Conservation (phyloP, 2,797 vertebrate genomes). For the Manis javanica region DNA sequence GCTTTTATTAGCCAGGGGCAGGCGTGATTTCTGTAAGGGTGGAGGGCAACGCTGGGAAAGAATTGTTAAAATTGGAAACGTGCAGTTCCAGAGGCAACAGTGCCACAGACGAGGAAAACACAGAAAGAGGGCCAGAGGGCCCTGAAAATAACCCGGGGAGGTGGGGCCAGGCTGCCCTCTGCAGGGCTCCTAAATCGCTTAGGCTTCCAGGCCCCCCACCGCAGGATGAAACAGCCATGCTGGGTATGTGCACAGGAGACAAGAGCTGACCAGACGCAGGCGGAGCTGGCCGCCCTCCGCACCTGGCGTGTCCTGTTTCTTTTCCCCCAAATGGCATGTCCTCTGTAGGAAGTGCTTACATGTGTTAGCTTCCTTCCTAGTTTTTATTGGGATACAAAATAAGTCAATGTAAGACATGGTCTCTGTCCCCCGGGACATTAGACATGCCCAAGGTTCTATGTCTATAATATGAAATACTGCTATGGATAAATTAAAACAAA, state of each 20-base stretch:
- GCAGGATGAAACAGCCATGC: neutral
- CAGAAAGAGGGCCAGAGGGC: neutral
- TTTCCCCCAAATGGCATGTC: neutral
- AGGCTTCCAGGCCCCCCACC: neutral
- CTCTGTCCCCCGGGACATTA: neutral
- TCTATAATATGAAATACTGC: neutral
- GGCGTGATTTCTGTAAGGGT: neutral
- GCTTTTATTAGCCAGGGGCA: neutral
- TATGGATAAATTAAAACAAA: conserved; percentile 22
- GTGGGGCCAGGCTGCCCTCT: neutral
- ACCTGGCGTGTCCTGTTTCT: neutral
- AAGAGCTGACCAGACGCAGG: neutral
- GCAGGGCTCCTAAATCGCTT: neutral
- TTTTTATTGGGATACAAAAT: neutral
- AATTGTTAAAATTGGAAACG: conserved; percentile 13
- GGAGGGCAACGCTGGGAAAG: neutral
- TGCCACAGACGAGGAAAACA: neutral
- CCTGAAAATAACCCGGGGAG: neutral
- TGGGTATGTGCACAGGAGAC: neutral
- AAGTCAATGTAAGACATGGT: neutral
- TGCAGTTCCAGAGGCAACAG: neutral
- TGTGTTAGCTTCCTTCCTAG: neutral
- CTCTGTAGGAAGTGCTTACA: neutral
- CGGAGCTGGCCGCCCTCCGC: neutral
- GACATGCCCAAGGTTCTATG: neutral